Percentiles rank a stretch among this genome's conserved stretches.
phyloP scores from a whole-genome alignment of 2,888 invertebrate species.

The Ferrisia virgata region DNA sequence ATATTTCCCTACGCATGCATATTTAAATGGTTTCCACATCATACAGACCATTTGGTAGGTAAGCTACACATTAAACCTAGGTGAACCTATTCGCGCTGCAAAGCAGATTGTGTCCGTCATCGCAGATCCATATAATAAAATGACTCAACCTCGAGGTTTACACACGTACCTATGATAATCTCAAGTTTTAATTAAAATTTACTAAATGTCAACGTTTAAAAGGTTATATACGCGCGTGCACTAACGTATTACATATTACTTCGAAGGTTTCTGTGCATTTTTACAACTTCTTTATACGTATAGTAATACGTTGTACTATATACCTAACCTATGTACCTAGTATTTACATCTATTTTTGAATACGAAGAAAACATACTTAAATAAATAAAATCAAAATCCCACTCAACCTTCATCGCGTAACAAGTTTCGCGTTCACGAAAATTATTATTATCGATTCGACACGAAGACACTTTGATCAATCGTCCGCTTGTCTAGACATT shows the following conservation, averaged over 20 bases:
- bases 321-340: too few relatives aligned
- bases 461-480: neutral
- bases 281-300: neutral
- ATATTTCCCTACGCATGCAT: neutral
- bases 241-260: too few relatives aligned
- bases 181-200: neutral
- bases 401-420: neutral
- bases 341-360: too few relatives aligned
- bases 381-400: neutral
- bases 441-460: neutral
- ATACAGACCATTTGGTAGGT: neutral
- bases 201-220: constrained; percentile 11
- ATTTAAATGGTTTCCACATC: neutral
- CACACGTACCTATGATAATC: neutral
- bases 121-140: neutral
- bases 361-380: too few relatives aligned
- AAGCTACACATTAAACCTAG: neutral
- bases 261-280: neutral
- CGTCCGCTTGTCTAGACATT: neutral
- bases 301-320: too few relatives aligned
- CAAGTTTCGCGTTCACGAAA: neutral
- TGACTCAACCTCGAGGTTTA: neutral
- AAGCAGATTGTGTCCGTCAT: neutral
- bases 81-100: neutral
- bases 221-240: neutral